Evolutionary conservation across 2,888 invertebrate genomes (phyloP).

Genomic region (Cosmia trapezina): DNA sequence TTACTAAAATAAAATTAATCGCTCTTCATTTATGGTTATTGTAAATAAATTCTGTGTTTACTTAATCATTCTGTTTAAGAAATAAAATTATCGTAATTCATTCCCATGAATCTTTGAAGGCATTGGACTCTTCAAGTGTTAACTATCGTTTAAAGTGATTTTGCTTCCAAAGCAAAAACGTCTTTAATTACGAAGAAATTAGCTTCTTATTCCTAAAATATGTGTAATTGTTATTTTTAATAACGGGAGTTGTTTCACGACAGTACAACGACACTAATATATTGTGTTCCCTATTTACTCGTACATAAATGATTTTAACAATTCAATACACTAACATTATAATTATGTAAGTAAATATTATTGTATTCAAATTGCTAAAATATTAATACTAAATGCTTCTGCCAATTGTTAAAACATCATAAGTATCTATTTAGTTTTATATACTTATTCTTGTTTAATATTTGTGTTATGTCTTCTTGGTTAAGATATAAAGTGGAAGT

Average conservation of each 20-base stretch:
- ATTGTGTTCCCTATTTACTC: background rate
- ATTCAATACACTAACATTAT: background rate
- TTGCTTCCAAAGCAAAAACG: background rate
- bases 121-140: background rate
- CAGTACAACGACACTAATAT: slow-evolving; percentile 1
- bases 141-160: background rate
- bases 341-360: slow-evolving; percentile 19
- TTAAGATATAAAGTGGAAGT: slow-evolving; percentile 15
- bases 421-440: slow-evolving; percentile 29
- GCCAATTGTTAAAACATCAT: slow-evolving; percentile 28
- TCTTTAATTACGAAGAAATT: background rate
- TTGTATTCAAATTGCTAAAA: slow-evolving; percentile 9
- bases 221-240: background rate
- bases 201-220: background rate
- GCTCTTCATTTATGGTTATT: slow-evolving; percentile 29
- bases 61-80: background rate
- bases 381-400: slow-evolving; percentile 39
- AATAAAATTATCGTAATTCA: background rate
- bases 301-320: background rate
- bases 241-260: background rate
- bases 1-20: slow-evolving; percentile 33
- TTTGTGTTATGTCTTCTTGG: slow-evolving; percentile 46
- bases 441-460: slow-evolving; percentile 37
- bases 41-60: slow-evolving; percentile 8
- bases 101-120: background rate